These are phyloP conservation scores for Acrocephalus scirpaceus DNA, from an alignment of 2,797 vertebrate genomes.

Conservation along the genomic window DNA sequence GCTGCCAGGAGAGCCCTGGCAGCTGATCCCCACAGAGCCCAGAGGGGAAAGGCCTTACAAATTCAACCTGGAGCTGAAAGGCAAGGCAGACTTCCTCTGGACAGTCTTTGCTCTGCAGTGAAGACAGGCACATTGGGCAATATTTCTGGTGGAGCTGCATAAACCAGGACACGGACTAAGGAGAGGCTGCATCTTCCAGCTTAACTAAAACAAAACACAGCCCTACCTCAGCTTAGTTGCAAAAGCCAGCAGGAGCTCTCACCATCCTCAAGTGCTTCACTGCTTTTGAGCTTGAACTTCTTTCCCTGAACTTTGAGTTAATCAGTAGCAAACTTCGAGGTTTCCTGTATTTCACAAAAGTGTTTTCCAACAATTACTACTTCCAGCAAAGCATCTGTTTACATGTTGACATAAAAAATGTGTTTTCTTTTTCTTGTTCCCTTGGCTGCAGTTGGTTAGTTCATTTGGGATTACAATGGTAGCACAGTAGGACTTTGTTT, in stretches of 20 bases:
- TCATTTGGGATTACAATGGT: conserved; percentile 25
- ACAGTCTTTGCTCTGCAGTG: neutral
- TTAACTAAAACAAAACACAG: neutral
- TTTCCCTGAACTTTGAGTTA: neutral
- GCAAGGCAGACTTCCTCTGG: neutral
- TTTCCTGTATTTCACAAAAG: conserved; percentile 18
- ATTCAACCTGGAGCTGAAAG: neutral
- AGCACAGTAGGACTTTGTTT: conserved; percentile 27
- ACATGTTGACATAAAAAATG: neutral
- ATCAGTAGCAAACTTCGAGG: neutral
- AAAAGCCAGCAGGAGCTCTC: neutral
- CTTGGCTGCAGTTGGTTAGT: neutral
- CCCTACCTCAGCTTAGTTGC: neutral
- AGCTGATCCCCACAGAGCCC: neutral
- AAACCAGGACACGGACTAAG: neutral
- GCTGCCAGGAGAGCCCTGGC: neutral
- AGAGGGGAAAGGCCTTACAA: neutral
- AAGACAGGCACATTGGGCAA: neutral
- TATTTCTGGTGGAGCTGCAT: neutral
- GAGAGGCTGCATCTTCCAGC: neutral
- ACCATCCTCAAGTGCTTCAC: neutral
- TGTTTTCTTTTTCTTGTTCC: conserved; percentile 25
- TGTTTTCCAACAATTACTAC: neutral
- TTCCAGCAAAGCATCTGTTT: neutral
- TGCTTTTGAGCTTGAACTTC: neutral